Base-by-base conservation (phyloP, 2,113 vertebrate genomes). In the Piprites chloris region DNA sequence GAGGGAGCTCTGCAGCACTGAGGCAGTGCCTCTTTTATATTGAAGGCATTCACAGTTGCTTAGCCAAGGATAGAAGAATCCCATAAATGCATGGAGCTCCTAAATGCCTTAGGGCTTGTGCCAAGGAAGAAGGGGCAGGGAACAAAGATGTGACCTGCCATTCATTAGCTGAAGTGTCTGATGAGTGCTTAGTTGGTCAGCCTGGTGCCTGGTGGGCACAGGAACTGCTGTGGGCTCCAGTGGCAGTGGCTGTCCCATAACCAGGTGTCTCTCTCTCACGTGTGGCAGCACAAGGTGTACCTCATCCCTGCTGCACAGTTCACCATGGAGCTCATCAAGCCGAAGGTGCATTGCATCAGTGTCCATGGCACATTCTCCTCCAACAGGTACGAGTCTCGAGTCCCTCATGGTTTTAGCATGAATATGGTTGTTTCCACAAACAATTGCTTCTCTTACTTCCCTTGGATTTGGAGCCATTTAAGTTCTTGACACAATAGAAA, bases 341-440 rank as follows among this genome's bases (percentile, higher is more conserved):
- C 99, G 0, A 98, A 94, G 47, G 97, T 99, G 58, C 98, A 97
- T 92, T 99, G 99, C 91, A 98, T 99, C 96, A 97, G 98, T 27
- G 94, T 96, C 42, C 99, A 99, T 0, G 99, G 99, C 16, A 94
- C 96, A 4, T 99, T 99, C 74, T 96, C 97, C 27, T 97, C 98
- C 49, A 97, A 98, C 97, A 99, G 99, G 99, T 99, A 81, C 67
- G 88, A 30, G 21, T 10, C 61, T 65, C 1, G 0, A 23, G 9
- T 66, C 12, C 49, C 32, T 52, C 9, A 2, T 16, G 42, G 12
- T 68, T 94, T 79, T 65, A 66, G 32, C 23, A 8, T 32, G 19
- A 56, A 20, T 3, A 1, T 27, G 24, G 33, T 35, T 82, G 6
- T 87, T 87, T 12, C 47, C 39, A 56, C 52, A 87, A 89, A 41